These are phyloP conservation scores for Circaetus gallicus DNA, from an alignment of 2,113 vertebrate species.

Conservation along the genomic window DNA sequence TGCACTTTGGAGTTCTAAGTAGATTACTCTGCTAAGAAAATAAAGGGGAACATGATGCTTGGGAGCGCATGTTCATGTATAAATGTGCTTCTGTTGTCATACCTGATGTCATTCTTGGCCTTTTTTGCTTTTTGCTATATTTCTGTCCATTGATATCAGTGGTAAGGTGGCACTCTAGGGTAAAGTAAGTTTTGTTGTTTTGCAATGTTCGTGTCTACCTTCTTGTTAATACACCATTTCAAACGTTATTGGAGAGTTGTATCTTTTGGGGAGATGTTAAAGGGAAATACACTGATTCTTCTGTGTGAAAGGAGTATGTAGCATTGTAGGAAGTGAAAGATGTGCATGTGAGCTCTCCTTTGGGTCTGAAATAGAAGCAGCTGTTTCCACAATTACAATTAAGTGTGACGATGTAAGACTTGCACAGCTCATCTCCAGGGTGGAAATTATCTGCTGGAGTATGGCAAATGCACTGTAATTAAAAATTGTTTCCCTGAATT, in stretches of 20 bases:
- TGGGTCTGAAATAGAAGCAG: not conserved
- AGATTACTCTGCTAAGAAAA: fast-evolving
- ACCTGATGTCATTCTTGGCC: not conserved
- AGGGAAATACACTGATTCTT: not conserved
- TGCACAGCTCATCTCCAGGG: not conserved
- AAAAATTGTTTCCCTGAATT: not conserved
- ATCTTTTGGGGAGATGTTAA: not conserved
- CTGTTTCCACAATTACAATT: not conserved
- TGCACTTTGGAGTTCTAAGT: not conserved
- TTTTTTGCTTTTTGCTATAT: not conserved
- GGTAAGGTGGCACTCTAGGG: not conserved
- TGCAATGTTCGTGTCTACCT: not conserved
- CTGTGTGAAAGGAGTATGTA: not conserved
- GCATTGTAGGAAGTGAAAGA: not conserved
- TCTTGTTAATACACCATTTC: not conserved
- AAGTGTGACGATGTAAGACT: not conserved
- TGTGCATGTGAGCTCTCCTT: not conserved
- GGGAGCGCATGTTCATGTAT: fast-evolving
- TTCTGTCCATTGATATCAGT: not conserved
- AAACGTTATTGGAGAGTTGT: not conserved
- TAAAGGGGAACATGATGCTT: not conserved
- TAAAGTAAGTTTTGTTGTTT: not conserved
- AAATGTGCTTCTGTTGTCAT: not conserved
- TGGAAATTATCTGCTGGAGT: not conserved
- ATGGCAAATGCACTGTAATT: not conserved